Conservation (phyloP, 92 coral and sea anemone genomes). For the Anthopleura xanthogrammica region DNA sequence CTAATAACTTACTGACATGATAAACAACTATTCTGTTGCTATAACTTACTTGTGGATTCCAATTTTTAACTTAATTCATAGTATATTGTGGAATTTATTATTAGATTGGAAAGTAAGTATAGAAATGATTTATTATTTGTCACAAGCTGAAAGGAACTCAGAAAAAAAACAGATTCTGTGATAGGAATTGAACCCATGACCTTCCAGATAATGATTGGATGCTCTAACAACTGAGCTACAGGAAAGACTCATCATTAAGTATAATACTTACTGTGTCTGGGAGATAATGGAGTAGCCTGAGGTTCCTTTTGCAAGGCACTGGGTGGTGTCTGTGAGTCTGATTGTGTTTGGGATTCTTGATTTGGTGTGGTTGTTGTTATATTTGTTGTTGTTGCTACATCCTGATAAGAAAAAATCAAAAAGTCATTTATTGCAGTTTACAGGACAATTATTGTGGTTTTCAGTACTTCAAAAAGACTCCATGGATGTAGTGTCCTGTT, state of each 20-base stretch:
- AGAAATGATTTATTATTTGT: no score
- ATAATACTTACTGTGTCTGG: constrained; percentile 16
- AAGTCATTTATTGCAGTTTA: background rate
- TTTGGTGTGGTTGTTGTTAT: background rate
- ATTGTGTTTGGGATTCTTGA: background rate
- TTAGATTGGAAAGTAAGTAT: no score
- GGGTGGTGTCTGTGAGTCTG: background rate
- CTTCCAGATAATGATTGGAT: no score
- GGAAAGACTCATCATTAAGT: no score
- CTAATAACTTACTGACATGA: background rate
- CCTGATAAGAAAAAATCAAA: background rate
- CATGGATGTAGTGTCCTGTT: background rate
- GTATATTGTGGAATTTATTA: no score
- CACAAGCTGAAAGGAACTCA: no score
- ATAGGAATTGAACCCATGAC: no score
- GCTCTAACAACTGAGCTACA: no score
- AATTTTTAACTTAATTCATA: no score
- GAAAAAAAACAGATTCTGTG: no score
- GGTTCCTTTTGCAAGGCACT: background rate
- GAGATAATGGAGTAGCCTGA: constrained; percentile 12
- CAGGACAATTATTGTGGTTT: background rate
- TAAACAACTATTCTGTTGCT: background rate
- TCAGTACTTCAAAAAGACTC: background rate
- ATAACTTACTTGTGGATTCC: background rate
- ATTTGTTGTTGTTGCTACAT: background rate